Conservation (phyloP, 1,140 invertebrate species). For the Micrasema minimum region DNA sequence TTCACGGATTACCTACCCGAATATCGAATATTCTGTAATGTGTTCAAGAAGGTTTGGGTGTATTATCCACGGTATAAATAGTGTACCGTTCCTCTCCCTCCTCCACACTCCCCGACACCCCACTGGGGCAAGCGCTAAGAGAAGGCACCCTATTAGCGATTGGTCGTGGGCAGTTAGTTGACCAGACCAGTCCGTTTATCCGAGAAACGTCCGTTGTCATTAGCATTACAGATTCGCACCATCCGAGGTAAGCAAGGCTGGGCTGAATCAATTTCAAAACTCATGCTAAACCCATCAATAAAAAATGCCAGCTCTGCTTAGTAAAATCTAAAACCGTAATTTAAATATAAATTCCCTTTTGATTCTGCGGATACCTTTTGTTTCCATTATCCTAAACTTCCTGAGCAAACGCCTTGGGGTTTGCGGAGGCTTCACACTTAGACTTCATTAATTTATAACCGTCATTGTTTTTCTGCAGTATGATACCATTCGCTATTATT, state of each 20-base stretch:
- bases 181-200: constrained; percentile 37
- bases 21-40: neutral
- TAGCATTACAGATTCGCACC: constrained; percentile 51
- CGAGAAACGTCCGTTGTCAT: constrained; percentile 45
- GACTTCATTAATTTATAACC: constrained; percentile 33
- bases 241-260: constrained; percentile 4
- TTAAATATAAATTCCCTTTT: too few species aligned
- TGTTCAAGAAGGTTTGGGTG: constrained; percentile 1
- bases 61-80: constrained; percentile 4
- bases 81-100: neutral
- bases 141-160: constrained; percentile 49
- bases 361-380: neutral
- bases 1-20: neutral
- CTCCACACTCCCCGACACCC: neutral
- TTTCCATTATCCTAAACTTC: neutral
- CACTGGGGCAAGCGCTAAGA: constrained; percentile 37
- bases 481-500: constrained; percentile 22
- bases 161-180: constrained; percentile 44
- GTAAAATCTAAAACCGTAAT: neutral
- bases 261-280: neutral
- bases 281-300: neutral
- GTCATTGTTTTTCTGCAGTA: constrained; percentile 5
- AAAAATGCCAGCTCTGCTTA: neutral
- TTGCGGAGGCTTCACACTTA: constrained; percentile 24
- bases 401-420: constrained; percentile 11